phyloP scores from a whole-genome alignment of 2,113 vertebrate species.

The Uria lomvia region DNA sequence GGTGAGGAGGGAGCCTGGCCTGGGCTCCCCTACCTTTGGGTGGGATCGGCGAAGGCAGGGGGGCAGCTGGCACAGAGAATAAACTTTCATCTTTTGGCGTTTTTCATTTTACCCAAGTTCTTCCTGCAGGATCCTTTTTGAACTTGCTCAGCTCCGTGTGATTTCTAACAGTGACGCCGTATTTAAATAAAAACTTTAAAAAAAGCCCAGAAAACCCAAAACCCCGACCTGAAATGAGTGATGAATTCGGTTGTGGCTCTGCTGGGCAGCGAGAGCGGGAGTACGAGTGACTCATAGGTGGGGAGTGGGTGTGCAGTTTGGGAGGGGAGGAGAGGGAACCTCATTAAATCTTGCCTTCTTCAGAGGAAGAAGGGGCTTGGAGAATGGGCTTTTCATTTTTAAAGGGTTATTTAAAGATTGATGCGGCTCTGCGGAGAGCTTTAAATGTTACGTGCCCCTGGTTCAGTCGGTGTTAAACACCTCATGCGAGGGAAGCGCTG shows the following conservation, averaged over 20 bases:
- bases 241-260: neutral
- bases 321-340: neutral
- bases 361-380: conserved; percentile 3
- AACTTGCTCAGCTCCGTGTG: neutral
- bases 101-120: neutral
- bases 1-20: neutral
- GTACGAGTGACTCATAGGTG: conserved; percentile 8
- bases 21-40: neutral
- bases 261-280: neutral
- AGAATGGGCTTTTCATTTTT: neutral
- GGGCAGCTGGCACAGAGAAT: neutral
- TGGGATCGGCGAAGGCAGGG: neutral
- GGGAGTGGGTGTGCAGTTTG: neutral
- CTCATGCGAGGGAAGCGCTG: neutral
- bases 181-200: neutral
- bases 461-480: neutral
- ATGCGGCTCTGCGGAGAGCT: conserved; percentile 17
- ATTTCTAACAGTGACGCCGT: neutral
- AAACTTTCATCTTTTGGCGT: neutral
- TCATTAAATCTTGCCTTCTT: conserved; percentile 19
- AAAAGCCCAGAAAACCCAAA: neutral
- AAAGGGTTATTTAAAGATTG: conserved; percentile 33
- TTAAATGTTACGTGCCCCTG: neutral
- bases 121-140: neutral
- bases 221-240: neutral